Evolutionary conservation across 2,113 vertebrate genomes (phyloP).

Genomic region (Mohoua ochrocephala): DNA sequence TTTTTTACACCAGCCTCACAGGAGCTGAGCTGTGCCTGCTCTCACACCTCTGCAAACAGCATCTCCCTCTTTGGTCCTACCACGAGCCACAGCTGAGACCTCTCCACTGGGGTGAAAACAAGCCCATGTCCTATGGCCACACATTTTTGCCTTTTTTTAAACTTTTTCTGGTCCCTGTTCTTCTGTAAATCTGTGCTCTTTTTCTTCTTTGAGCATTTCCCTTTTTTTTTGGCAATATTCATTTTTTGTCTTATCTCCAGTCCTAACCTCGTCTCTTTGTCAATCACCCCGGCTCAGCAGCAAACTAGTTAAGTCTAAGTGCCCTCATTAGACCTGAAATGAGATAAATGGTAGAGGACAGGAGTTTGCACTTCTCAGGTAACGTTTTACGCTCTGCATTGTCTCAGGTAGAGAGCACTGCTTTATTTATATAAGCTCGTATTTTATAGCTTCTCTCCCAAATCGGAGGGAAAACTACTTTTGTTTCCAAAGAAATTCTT

Average conservation of each 20-base stretch:
- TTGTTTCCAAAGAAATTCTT: slow-evolving; percentile 14
- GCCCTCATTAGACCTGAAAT: background rate
- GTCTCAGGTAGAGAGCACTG: background rate
- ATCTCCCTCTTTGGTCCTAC: background rate
- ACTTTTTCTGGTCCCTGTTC: background rate
- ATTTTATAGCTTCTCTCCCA: background rate
- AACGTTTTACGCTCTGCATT: background rate
- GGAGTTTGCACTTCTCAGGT: background rate
- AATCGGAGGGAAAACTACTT: background rate
- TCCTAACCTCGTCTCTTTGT: background rate
- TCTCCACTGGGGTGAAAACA: background rate
- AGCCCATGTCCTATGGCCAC: background rate
- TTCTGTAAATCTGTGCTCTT: background rate
- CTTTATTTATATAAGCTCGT: background rate
- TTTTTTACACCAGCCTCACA: background rate
- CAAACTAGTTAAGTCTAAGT: background rate
- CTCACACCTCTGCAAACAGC: background rate
- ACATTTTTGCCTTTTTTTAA: background rate
- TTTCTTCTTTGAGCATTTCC: background rate
- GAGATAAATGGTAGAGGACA: background rate
- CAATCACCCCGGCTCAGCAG: background rate
- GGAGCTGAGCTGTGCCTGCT: background rate
- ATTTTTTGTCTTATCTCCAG: background rate
- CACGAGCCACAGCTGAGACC: background rate
- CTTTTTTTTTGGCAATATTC: background rate